Conservation (phyloP, 1,140 invertebrate species). For the Schlechtendalia chinensis region DNA sequence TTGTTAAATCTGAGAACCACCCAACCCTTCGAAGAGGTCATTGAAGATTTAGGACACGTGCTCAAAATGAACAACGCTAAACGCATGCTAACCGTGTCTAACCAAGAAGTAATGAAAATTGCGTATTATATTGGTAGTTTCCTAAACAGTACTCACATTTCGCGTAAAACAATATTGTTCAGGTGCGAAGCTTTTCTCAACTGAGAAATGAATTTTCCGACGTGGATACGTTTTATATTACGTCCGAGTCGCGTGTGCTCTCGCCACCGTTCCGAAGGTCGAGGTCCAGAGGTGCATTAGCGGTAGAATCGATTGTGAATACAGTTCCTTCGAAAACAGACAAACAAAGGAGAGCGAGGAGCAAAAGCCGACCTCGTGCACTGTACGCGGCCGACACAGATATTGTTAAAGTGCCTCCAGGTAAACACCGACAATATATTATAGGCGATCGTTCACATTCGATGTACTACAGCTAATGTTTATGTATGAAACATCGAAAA, state of each 20-base stretch:
- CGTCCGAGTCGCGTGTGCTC: slow-evolving; percentile 63
- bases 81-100: slow-evolving; percentile 84
- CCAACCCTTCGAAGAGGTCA: slow-evolving; percentile 91
- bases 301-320: slow-evolving; percentile 52
- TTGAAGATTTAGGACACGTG: slow-evolving; percentile 88
- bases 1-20: slow-evolving; percentile 86
- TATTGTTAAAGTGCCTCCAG: slow-evolving; percentile 68
- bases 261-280: slow-evolving; percentile 68
- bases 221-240: slow-evolving; percentile 85
- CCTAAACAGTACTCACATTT: background rate
- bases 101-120: slow-evolving; percentile 72
- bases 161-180: background rate
- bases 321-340: slow-evolving; percentile 49
- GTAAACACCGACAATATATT: slow-evolving; percentile 8
- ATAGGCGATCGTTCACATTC: too few species aligned
- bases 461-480: too few species aligned
- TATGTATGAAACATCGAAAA: too few species aligned
- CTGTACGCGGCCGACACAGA: slow-evolving; percentile 77
- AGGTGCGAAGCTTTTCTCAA: slow-evolving; percentile 89
- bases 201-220: slow-evolving; percentile 86
- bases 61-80: slow-evolving; percentile 86
- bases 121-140: background rate
- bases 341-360: slow-evolving; percentile 62
- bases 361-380: slow-evolving; percentile 75
- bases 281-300: slow-evolving; percentile 62